Percentiles rank a stretch among this genome's conserved stretches.
Conservation (phyloP, 1,140 invertebrate genomes). For the Trichomalopsis sarcophagae region DNA sequence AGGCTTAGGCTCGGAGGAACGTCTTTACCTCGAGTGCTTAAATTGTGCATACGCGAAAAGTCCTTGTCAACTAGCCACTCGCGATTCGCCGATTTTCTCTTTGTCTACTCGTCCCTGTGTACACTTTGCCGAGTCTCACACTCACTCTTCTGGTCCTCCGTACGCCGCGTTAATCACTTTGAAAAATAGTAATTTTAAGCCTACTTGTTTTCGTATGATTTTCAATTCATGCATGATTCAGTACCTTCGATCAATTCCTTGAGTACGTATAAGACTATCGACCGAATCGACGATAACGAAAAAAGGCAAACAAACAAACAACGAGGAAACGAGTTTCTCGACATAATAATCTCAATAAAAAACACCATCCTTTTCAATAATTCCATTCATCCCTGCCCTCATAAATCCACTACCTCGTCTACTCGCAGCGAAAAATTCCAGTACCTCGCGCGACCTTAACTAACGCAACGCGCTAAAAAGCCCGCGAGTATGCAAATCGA, state of each 20-base stretch:
- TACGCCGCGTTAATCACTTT: not conserved
- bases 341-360: no score
- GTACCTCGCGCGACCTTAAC: conserved; percentile 8
- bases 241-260: no score
- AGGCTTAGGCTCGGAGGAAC: not conserved
- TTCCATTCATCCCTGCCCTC: no score
- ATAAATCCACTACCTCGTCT: not conserved
- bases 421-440: not conserved
- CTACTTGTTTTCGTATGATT: no score
- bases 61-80: not conserved
- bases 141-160: conserved; percentile 8
- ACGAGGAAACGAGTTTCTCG: no score
- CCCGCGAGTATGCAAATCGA: conserved; percentile 59
- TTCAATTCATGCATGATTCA: no score
- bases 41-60: not conserved
- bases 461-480: conserved; percentile 56
- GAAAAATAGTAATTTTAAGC: no score
- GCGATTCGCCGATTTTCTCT: not conserved
- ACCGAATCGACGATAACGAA: no score
- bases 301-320: no score
- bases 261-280: no score
- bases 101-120: not conserved
- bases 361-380: no score
- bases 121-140: not conserved
- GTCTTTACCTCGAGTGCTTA: not conserved